Evolutionary conservation across 1,140 invertebrate genomes (phyloP).

Genomic region (Euura lappo): DNA sequence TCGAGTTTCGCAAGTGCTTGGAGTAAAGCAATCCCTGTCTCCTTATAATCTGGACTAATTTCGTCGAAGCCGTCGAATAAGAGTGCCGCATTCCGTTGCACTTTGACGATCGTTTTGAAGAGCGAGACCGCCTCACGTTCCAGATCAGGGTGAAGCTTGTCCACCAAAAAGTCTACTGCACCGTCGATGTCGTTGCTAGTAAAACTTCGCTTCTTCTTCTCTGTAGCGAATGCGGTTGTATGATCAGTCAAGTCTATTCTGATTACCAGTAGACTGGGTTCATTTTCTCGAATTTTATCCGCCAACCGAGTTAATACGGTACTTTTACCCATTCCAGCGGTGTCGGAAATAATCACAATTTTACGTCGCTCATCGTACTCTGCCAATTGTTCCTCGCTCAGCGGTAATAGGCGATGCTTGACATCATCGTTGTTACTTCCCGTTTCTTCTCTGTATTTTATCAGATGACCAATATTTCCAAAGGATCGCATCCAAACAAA

Average conservation of each 20-base stretch:
- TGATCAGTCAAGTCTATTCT: conserved; percentile 17
- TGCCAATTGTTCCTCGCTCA: neutral
- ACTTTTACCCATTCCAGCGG: conserved; percentile 12
- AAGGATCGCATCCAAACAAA: neutral
- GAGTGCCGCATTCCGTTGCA: neutral
- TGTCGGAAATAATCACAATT: neutral
- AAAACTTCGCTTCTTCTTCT: neutral
- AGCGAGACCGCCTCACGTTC: neutral
- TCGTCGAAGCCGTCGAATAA: conserved; percentile 24
- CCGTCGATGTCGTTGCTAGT: neutral
- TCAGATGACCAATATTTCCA: too few species aligned
- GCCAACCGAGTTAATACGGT: neutral
- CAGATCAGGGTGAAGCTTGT: neutral
- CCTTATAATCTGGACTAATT: conserved; percentile 15
- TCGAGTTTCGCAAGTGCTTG: conserved; percentile 8
- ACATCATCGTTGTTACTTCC: too few species aligned
- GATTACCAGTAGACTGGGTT: neutral
- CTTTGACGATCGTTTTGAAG: neutral
- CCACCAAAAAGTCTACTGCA: neutral
- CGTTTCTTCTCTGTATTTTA: too few species aligned
- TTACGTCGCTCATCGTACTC: neutral
- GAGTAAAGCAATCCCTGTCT: conserved; percentile 9
- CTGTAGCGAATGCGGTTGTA: neutral
- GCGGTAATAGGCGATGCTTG: too few species aligned
- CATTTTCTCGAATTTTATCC: too few species aligned